phyloP scores from a whole-genome alignment of 2,888 invertebrate genomes.

The Ectemnius continuus region DNA sequence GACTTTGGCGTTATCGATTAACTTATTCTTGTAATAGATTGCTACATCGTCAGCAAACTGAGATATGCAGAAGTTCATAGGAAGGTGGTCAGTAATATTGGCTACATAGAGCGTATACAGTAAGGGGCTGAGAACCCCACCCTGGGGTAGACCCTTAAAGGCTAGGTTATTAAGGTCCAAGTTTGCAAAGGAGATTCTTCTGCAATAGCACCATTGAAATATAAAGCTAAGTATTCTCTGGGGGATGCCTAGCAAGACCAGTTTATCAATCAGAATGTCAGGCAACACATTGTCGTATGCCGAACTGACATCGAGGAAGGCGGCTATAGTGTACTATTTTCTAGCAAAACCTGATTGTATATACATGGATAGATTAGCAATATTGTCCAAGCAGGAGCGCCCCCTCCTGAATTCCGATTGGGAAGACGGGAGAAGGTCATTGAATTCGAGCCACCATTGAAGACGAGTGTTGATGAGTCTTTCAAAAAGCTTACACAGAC shows the following conservation, averaged over 20 bases:
- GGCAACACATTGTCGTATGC: constrained; percentile 18
- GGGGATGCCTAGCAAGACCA: neutral
- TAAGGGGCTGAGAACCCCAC: neutral
- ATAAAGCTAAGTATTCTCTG: neutral
- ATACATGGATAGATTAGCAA: no score
- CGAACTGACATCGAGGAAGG: constrained; percentile 5
- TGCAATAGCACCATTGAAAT: neutral
- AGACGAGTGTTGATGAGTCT: neutral
- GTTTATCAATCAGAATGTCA: neutral
- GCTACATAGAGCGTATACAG: neutral
- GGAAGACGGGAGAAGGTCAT: neutral
- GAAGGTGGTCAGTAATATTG: neutral
- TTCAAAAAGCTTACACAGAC: constrained; percentile 16
- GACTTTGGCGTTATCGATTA: neutral
- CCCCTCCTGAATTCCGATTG: constrained; percentile 20
- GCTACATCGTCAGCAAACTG: neutral
- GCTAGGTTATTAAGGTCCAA: accelerated
- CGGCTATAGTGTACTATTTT: neutral
- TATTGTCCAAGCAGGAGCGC: constrained; percentile 11
- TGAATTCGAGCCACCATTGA: constrained; percentile 8
- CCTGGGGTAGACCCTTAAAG: constrained; percentile 12
- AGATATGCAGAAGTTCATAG: neutral
- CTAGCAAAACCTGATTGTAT: neutral
- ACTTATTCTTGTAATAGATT: neutral
- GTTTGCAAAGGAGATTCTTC: neutral